Evolutionary conservation across 2,113 vertebrate genomes (phyloP).

Genomic region (Ictalurus furcatus): DNA sequence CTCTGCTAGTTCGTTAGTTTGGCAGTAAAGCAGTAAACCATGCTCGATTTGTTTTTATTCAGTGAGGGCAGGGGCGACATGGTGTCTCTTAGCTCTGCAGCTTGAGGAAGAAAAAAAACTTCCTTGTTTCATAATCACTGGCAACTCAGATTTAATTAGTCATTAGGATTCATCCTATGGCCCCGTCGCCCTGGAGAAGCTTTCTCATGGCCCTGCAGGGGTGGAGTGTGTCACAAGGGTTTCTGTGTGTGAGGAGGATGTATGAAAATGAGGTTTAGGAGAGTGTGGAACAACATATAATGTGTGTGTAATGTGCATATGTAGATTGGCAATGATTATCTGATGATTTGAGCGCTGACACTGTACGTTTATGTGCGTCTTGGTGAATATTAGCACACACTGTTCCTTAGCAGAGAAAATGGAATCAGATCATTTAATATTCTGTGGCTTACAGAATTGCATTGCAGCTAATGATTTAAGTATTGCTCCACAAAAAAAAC

Average conservation of each 20-base stretch:
- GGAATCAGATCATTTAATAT: constrained; percentile 25
- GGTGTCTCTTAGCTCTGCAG: constrained; percentile 50
- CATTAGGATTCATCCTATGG: constrained; percentile 77
- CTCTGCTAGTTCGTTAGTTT: constrained; percentile 45
- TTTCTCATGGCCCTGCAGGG: constrained; percentile 55
- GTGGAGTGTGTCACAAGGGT: constrained; percentile 36
- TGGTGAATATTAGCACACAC: background rate
- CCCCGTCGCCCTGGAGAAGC: constrained; percentile 66
- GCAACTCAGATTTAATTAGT: constrained; percentile 78
- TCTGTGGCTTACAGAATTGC: constrained; percentile 39
- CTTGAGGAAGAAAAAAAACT: constrained; percentile 66
- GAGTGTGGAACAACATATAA: background rate
- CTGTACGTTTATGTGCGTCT: background rate
- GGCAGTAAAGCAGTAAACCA: constrained; percentile 68
- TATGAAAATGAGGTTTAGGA: constrained; percentile 6
- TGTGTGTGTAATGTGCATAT: constrained; percentile 15
- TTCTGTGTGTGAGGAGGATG: constrained; percentile 26
- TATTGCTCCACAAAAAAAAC: constrained; percentile 24
- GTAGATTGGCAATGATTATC: background rate
- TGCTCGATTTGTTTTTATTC: constrained; percentile 67
- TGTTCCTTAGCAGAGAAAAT: constrained; percentile 18
- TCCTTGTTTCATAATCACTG: constrained; percentile 74
- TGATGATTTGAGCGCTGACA: background rate
- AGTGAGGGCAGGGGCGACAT: constrained; percentile 53
- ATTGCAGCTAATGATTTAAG: constrained; percentile 45